Conservation (phyloP, 1,140 invertebrate species). For the Diplogasteroides magnus region DNA sequence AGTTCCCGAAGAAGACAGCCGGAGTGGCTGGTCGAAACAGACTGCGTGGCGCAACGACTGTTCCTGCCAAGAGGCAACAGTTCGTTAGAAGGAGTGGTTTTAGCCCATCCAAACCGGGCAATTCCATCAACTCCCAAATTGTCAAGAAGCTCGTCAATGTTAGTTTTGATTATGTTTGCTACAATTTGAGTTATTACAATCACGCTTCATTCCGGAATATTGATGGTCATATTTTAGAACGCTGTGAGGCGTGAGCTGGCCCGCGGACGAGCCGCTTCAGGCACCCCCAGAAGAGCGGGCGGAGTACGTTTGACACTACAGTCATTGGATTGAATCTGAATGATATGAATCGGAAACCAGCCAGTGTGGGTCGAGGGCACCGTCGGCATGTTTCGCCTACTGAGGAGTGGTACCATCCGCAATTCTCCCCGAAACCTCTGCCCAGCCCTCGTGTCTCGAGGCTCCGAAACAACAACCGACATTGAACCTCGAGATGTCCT, state of each 20-base stretch:
- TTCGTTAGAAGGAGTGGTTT: background rate
- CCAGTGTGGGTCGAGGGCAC: background rate
- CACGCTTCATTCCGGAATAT: background rate
- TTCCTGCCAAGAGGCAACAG: background rate
- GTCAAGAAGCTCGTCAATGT: conserved; percentile 39
- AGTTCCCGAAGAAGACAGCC: conserved; percentile 19
- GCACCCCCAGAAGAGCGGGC: background rate
- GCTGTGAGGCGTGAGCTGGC: background rate
- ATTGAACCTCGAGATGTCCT: too few species aligned
- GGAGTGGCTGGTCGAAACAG: conserved; percentile 1
- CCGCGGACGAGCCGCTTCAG: too few species aligned
- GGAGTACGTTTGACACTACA: background rate
- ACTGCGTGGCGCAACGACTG: conserved; percentile 4
- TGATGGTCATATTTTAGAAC: background rate
- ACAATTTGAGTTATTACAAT: background rate
- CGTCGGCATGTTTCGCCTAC: background rate
- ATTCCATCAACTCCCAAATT: conserved; percentile 11
- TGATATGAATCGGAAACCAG: background rate
- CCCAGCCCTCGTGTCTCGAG: background rate
- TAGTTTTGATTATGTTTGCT: background rate
- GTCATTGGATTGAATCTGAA: background rate
- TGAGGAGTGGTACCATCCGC: too few species aligned
- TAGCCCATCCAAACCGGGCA: background rate
- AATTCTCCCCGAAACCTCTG: too few species aligned
- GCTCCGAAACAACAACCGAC: background rate